These are phyloP conservation scores for Diorhabda sublineata DNA, from an alignment of 1,140 invertebrate species.

Conservation along the genomic window DNA sequence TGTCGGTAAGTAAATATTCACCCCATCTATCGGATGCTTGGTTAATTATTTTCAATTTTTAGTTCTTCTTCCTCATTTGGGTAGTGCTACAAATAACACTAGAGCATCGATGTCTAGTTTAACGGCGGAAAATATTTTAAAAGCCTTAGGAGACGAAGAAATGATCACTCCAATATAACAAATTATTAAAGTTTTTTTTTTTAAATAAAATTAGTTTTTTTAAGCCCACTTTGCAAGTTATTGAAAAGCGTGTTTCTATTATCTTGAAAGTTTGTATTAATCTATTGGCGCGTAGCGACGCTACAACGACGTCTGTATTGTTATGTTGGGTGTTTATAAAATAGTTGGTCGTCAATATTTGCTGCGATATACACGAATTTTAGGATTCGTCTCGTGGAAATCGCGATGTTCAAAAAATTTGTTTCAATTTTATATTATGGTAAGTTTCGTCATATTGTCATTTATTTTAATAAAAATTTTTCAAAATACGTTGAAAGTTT, in stretches of 20 bases:
- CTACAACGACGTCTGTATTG: slow-evolving; percentile 4
- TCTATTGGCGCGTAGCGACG: slow-evolving; percentile 29
- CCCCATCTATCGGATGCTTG: not conserved
- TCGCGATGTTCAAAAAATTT: too few relatives aligned
- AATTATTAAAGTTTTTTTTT: too few relatives aligned
- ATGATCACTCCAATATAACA: slow-evolving; percentile 35
- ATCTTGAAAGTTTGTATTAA: slow-evolving; percentile 24
- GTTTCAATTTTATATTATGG: too few relatives aligned
- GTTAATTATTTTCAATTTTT: slow-evolving; percentile 39
- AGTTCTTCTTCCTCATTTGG: slow-evolving; percentile 83
- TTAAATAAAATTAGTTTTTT: too few relatives aligned
- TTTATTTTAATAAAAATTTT: too few relatives aligned
- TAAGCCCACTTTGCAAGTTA: too few relatives aligned
- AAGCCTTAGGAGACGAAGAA: slow-evolving; percentile 34
- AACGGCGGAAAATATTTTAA: slow-evolving; percentile 74
- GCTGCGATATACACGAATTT: too few relatives aligned
- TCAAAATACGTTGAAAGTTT: too few relatives aligned
- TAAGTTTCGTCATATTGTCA: too few relatives aligned
- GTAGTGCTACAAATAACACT: slow-evolving; percentile 75
- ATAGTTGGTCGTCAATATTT: not conserved
- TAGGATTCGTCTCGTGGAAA: too few relatives aligned
- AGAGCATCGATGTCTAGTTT: slow-evolving; percentile 73
- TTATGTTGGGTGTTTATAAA: slow-evolving; percentile 2
- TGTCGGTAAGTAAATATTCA: slow-evolving; percentile 56
- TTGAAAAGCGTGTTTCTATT: too few relatives aligned